Base-by-base conservation (phyloP, 2,113 vertebrate species). In the Notarius lentiginosus region DNA sequence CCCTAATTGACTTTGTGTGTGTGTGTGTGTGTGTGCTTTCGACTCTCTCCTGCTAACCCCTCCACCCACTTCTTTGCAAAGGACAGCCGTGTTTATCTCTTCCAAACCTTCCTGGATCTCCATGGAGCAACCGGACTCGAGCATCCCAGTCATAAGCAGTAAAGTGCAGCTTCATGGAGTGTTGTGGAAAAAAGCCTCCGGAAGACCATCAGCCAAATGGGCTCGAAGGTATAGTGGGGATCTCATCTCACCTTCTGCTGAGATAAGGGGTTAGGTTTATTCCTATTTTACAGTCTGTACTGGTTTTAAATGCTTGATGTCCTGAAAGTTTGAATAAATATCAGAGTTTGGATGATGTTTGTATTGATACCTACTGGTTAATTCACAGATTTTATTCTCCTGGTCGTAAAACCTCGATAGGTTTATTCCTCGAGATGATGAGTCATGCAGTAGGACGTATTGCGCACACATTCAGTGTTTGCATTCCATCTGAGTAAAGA, bases 121-220 rank as follows among this genome's bases (percentile, higher is more conserved):
- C 90, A 97, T 99, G 96, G 98, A 99, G 91, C 97, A 96, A 89
- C 90, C 97, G 0, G 98, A 99, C 91, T 92, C 95, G 0, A 96
- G 98, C 34, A 95, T 93, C 76, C 89, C 99, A 95, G 97, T 98
- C 92, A 96, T 99, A 94, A 99, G 97, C 95, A 99, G 97, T 92
- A 99, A 99, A 93, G 98, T 99, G 95, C 98, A 99, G 94, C 95
- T 99, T 73, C 96, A 97, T 0, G 98, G 98, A 0, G 96, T 99
- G 58, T 95, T 99, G 92, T 99, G 98, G 98, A 99, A 99, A 92
- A 96, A 97, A 94, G 97, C 98, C 2, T 98, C 99, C 0, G 98
- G 97, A 90, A 96, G 97, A 24, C 96, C 96, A 0, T 99, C 98
- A 0, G 96, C 97, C 91, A 99, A 99, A 88, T 99, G 98, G 98